Percentiles rank a stretch among this genome's conserved stretches.
phyloP scores from a whole-genome alignment of 2,113 vertebrate species.

The Dasypus novemcinctus region DNA sequence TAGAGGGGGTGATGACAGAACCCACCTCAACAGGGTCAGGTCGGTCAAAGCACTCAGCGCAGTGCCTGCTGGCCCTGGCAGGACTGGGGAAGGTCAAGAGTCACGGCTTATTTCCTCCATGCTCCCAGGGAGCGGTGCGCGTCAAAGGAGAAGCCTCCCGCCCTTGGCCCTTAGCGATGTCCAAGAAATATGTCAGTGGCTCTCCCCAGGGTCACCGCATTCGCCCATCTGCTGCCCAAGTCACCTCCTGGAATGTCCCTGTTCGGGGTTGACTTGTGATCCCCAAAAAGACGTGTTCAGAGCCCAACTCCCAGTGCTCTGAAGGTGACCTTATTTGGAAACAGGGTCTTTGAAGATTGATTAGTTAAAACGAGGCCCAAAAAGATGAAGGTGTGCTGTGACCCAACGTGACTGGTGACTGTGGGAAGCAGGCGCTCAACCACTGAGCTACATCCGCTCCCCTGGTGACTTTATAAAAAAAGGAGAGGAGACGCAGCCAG shows the following conservation, averaged over 20 bases:
- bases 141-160: neutral
- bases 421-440: no score
- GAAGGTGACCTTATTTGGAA: no score
- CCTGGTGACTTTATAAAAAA: no score
- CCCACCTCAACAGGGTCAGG: neutral
- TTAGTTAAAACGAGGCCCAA: no score
- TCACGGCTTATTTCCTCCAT: neutral
- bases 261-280: no score
- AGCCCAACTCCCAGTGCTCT: no score
- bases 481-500: no score
- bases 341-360: no score
- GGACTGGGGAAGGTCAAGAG: rapidly evolving
- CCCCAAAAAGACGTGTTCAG: no score
- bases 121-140: neutral
- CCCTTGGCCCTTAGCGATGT: neutral
- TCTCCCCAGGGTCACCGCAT: neutral
- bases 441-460: no score
- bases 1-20: neutral
- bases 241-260: rapidly evolving
- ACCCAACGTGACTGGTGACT: no score
- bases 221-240: neutral
- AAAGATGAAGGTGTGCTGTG: no score
- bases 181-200: neutral
- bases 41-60: neutral
- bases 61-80: neutral